Evolutionary conservation across 2,113 vertebrate genomes (phyloP).

Genomic region (Clupea harengus): DNA sequence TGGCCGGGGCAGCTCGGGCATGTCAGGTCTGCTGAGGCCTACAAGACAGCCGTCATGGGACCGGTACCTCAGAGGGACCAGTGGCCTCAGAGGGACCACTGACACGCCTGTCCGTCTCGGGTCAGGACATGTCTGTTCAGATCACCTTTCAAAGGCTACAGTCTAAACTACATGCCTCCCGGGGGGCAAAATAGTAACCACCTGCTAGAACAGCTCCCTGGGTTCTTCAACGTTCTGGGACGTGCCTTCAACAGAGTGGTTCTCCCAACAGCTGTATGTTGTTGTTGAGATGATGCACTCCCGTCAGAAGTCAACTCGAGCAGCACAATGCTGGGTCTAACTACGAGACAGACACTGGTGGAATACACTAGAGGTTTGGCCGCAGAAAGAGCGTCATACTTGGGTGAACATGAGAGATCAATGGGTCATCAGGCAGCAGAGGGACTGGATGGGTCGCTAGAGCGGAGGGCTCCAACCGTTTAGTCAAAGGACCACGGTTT

Average conservation of each 20-base stretch:
- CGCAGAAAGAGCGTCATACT: not conserved
- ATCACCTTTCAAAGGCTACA: not conserved
- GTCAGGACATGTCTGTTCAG: slow-evolving; percentile 8
- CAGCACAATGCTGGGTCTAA: not conserved
- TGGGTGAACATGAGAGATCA: slow-evolving; percentile 30
- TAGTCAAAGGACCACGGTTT: not conserved
- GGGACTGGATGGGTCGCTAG: not conserved
- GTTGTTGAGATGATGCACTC: not conserved
- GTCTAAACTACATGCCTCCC: not conserved
- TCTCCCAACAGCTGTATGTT: not conserved
- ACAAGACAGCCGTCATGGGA: not conserved
- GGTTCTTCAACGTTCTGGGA: not conserved
- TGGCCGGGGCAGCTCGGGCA: not conserved
- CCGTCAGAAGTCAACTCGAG: not conserved
- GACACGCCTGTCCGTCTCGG: not conserved
- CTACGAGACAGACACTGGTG: not conserved
- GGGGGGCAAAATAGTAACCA: not conserved
- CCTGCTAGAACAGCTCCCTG: not conserved
- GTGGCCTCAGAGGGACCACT: too few species aligned
- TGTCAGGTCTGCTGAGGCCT: not conserved
- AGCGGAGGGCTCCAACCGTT: not conserved
- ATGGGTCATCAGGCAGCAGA: not conserved
- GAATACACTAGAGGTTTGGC: not conserved
- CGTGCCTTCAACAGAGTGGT: not conserved
- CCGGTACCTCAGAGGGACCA: not conserved